Evolutionary conservation across 92 coral and sea anemone genomes (phyloP).

Genomic region (Porites rus): DNA sequence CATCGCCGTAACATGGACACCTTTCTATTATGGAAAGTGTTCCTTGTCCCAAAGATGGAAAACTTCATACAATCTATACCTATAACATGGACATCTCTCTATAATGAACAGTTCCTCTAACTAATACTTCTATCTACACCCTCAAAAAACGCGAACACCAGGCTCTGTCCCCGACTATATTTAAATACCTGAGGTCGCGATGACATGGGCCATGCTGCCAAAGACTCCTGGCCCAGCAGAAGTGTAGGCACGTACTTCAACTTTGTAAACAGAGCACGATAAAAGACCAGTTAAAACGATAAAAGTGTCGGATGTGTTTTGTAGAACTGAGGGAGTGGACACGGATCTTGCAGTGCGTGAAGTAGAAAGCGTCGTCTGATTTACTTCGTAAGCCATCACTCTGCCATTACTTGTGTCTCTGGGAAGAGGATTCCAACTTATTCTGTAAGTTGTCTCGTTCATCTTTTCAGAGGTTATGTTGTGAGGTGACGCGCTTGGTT

Average conservation of each 20-base stretch:
- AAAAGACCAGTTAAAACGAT: constrained; percentile 25
- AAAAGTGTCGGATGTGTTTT: constrained; percentile 23
- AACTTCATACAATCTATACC: too few species aligned
- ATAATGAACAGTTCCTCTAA: too few species aligned
- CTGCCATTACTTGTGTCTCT: constrained; percentile 37
- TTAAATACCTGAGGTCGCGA: constrained; percentile 49
- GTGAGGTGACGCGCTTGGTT: constrained; percentile 28
- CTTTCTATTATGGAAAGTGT: too few species aligned
- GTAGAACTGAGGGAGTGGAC: background rate
- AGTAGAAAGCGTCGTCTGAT: background rate
- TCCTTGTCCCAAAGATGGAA: too few species aligned
- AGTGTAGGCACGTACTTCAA: constrained; percentile 65
- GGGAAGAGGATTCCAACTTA: constrained; percentile 51
- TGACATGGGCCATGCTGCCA: constrained; percentile 10
- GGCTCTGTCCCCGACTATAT: too few species aligned
- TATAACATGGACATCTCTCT: too few species aligned
- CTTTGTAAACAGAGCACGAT: constrained; percentile 49
- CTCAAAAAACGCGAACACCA: background rate
- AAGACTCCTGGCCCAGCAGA: constrained; percentile 60
- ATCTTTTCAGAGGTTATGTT: background rate
- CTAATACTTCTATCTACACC: too few species aligned
- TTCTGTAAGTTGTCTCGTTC: constrained; percentile 28
- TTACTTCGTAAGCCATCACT: constrained; percentile 44
- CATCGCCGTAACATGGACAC: too few species aligned
- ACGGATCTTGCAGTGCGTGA: background rate